phyloP scores from a whole-genome alignment of 2,113 vertebrate species.

The Ursus arctos region DNA sequence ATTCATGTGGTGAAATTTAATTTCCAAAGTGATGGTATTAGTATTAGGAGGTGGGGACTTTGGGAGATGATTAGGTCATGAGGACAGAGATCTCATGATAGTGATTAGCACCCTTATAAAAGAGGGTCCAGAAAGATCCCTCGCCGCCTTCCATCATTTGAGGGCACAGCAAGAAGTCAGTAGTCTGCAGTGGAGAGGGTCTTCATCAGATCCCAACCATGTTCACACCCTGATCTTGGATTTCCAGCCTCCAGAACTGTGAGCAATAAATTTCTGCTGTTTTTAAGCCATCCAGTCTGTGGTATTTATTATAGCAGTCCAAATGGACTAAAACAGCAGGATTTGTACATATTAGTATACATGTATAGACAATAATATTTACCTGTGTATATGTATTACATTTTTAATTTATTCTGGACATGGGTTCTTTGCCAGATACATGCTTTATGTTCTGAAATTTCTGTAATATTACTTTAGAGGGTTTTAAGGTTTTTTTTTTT shows the following conservation, averaged over 20 bases:
- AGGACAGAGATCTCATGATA: not conserved
- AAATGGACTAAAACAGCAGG: not conserved
- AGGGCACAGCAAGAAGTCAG: not conserved
- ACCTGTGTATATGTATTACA: not conserved
- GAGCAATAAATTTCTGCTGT: not conserved
- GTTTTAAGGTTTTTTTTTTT: not conserved
- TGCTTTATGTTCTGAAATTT: slow-evolving; percentile 33
- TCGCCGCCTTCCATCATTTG: not conserved
- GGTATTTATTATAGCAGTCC: not conserved
- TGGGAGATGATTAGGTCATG: not conserved
- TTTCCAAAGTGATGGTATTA: not conserved
- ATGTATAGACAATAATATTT: not conserved
- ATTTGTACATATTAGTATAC: not conserved
- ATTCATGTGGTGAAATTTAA: not conserved
- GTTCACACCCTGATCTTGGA: not conserved
- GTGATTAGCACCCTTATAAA: not conserved
- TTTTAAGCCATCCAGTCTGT: not conserved
- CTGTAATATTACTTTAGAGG: not conserved
- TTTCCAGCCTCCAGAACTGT: not conserved
- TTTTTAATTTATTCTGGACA: slow-evolving; percentile 19
- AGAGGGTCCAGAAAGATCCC: not conserved
- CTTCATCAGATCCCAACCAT: not conserved
- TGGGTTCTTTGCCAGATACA: not conserved
- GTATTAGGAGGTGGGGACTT: not conserved
- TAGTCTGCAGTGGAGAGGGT: not conserved